Conservation (phyloP, 2,113 vertebrate species). For the Malurus alboscapulatus region DNA sequence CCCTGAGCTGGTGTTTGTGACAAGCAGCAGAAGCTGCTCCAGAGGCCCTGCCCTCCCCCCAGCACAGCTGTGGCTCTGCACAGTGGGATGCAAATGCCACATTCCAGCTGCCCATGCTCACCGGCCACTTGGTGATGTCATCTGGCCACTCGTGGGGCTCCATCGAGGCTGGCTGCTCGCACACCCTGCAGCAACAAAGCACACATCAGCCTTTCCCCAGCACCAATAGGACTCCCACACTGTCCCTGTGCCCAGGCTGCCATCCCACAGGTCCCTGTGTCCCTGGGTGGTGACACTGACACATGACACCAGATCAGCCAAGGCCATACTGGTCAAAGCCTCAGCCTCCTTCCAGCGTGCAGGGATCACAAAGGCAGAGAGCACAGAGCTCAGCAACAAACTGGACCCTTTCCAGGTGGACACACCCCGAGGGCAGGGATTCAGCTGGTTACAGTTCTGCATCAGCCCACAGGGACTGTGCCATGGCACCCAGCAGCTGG, state of each 20-base stretch:
- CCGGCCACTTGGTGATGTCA: conserved; percentile 98
- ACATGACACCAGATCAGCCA: not conserved
- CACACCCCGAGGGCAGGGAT: not conserved
- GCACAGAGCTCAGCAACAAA: not conserved
- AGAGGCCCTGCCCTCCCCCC: not conserved
- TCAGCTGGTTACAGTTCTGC: not conserved
- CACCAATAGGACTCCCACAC: not conserved
- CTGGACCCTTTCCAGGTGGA: not conserved
- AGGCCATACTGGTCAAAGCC: not conserved
- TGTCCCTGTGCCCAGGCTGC: not conserved
- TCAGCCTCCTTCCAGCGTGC: not conserved
- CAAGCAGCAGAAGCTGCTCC: not conserved
- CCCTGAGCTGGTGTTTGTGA: not conserved
- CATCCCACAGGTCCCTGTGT: not conserved
- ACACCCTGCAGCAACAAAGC: conserved; percentile 79
- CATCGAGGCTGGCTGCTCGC: conserved; percentile 92
- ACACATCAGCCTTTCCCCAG: not conserved
- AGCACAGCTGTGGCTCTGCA: not conserved
- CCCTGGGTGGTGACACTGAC: not conserved
- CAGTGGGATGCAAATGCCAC: not conserved
- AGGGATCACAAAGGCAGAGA: not conserved
- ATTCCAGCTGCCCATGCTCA: conserved; percentile 68
- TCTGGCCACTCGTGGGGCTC: conserved; percentile 95
- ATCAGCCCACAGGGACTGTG: not conserved
- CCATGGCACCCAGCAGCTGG: not conserved